Percentiles rank a stretch among this genome's conserved stretches.
These are phyloP conservation scores for Tipula unca DNA, from an alignment of 2,888 invertebrate species.

Conservation along the genomic window DNA sequence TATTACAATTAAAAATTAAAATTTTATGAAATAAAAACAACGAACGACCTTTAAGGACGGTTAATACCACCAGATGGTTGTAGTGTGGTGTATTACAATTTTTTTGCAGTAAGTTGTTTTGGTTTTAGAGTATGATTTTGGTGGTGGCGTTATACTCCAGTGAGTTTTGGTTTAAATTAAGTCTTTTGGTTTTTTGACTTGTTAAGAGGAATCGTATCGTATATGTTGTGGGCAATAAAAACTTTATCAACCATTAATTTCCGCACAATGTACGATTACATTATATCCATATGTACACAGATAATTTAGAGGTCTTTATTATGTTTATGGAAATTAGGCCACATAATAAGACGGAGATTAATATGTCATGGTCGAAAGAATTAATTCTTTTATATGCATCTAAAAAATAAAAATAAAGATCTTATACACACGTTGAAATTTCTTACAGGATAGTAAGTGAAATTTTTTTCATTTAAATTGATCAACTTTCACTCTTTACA, in stretches of 20 bases:
- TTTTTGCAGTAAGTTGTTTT: background rate
- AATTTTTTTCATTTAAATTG: background rate
- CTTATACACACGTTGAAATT: background rate
- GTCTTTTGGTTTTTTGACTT: background rate
- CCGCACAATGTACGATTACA: background rate
- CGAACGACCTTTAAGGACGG: background rate
- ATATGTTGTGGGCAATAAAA: background rate
- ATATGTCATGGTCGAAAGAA: background rate
- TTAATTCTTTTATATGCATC: background rate
- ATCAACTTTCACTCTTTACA: background rate
- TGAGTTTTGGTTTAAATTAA: background rate
- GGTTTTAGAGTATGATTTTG: too few relatives aligned
- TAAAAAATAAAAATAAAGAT: background rate
- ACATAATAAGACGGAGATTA: background rate
- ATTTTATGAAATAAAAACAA: background rate
- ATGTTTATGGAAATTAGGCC: background rate
- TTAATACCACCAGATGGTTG: background rate
- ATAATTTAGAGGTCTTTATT: background rate
- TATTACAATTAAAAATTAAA: background rate
- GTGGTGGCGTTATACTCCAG: background rate
- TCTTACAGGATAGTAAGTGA: background rate
- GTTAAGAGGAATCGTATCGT: background rate
- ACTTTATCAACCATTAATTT: background rate
- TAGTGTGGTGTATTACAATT: background rate
- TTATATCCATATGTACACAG: background rate